A percentile compares a stretch with the other conserved stretches of the same genome.
phyloP scores from a whole-genome alignment of 2,113 vertebrate genomes.

The Speoplatyrhinus poulsoni region DNA sequence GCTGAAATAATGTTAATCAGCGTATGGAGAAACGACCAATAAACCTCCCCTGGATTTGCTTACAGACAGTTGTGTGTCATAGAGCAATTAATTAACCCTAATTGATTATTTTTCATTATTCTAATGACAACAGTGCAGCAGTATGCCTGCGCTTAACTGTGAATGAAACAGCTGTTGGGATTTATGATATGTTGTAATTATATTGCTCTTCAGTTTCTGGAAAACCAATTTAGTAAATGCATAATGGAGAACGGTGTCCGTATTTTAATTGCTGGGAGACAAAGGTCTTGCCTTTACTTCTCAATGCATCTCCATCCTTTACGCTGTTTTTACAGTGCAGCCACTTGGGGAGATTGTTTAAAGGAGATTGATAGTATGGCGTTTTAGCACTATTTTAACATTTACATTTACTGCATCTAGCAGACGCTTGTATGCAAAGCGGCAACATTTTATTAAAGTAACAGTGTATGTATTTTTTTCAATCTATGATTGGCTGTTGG shows the following conservation, averaged over 20 bases:
- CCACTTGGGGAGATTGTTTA: constrained; percentile 4
- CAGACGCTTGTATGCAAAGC: constrained; percentile 16
- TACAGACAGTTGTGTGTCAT: constrained; percentile 66
- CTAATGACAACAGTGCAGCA: constrained; percentile 69
- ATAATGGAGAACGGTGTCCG: constrained; percentile 36
- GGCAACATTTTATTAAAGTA: background rate
- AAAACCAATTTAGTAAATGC: constrained; percentile 68
- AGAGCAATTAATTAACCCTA: constrained; percentile 77
- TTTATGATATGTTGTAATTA: constrained; percentile 67
- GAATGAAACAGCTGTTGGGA: constrained; percentile 70
- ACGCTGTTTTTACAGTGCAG: background rate
- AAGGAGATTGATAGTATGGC: background rate
- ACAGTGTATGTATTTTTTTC: no score
- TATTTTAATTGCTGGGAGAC: constrained; percentile 48
- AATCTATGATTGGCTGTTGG: no score
- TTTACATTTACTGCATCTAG: no score
- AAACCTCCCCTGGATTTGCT: constrained; percentile 58
- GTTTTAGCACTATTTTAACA: background rate
- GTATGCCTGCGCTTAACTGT: constrained; percentile 51
- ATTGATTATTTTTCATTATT: constrained; percentile 81
- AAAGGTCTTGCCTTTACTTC: constrained; percentile 26
- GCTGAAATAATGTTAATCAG: constrained; percentile 71
- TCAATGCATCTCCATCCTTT: background rate
- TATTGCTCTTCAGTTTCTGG: constrained; percentile 25
- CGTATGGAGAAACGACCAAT: constrained; percentile 46